Evolutionary conservation across 2,888 invertebrate genomes (phyloP), one percentile per base, ranked within the genome.

Genomic region (Geophilus truncorum): DNA sequence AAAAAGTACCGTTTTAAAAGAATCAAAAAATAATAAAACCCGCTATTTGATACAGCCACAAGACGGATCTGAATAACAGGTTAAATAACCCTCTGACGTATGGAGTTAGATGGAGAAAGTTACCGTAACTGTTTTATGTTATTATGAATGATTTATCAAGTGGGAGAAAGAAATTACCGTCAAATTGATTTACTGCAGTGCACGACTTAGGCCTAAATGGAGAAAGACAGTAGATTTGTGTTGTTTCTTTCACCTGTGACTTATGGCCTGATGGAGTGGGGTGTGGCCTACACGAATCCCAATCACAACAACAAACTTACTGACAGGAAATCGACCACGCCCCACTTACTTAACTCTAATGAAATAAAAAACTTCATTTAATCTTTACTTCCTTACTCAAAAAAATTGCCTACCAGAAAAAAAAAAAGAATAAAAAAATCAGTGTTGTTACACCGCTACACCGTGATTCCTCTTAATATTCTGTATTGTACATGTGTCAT

Each of bases 271-370:
- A 18, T 57, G 57, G 57, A 57, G 23, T n/a, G 9, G 57, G 57
- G 57, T 57, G 57, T 57, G 57, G 57, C 57, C 51, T 18, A 23
- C 57, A 57, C 21, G 57, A 57, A 57, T 57, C 57, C 57, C 57
- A 57, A 57, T 57, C 57, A 57, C 57, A 57, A 57, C 57, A 9
- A 10, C 6, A 57, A 57, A 57, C 57, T 57, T 57, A 57, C 57
- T 57, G 57, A 57, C 57, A 57, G 57, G 57, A 57, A 57, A 57
- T 57, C 57, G 57, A 57, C 57, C 57, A 57, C 57, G 57, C 57
- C 57, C 57, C 57, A 57, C 21, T 57, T 57, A 57, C 57, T 57
- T 57, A 57, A 57, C 57, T 21, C 57, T 4, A 18, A 57, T 57
- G 57, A 57, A 57, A 40, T 12, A 34, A 34, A 34, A 34, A 7